Base-by-base conservation (phyloP, 2,113 vertebrate genomes). In the Cairina moschata region DNA sequence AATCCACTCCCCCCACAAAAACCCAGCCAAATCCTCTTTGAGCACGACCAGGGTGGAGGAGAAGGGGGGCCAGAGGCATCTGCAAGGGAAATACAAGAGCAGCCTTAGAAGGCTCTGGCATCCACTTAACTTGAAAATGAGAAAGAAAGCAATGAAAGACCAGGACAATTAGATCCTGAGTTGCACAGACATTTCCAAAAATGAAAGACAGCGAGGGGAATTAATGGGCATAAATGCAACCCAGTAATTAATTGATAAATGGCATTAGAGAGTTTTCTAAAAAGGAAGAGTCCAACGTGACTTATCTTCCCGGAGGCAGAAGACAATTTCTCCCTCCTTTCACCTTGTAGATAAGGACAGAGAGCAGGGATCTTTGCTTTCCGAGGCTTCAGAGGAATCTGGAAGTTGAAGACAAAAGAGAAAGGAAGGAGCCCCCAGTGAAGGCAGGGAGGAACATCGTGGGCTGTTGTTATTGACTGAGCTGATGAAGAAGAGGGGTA, bases 211-310 rank as follows among this genome's bases (percentile, higher is more conserved):
- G 96, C 91, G 36, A 60, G 40, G 86, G 94, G 94, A 96, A 97
- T 97, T 96, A 95, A 95, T 52, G 88, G 95, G 63, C 88, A 60
- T 60, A 87, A 92, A 94, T 42, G 90, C 88, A 95, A 93, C n/a
- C 76, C 68, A 65, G 91, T 95, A 97, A 97, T 97, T 97, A 96
- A 97, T 97, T 96, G 97, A 97, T 97, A 97, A 97, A 97, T 87
- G 79, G 90, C 90, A 90, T 92, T 60, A 92, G 66, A 92, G 93
- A 92, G 88, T 55, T 95, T 95, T 94, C 93, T 94, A 83, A 96
- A 95, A 94, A 58, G 89, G 94, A 92, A 71, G 84, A 79, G 42
- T 58, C 93, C 93, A 44, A 96, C 82, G 84, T 96, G 96, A 96
- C 95, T 97, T 97, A 96, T 97, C 96, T 97, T 85, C 55, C 68